Percentiles rank a stretch among this genome's conserved stretches.
Evolutionary conservation across 2,797 vertebrate species (phyloP).

Genomic region (Chelonia mydas): DNA sequence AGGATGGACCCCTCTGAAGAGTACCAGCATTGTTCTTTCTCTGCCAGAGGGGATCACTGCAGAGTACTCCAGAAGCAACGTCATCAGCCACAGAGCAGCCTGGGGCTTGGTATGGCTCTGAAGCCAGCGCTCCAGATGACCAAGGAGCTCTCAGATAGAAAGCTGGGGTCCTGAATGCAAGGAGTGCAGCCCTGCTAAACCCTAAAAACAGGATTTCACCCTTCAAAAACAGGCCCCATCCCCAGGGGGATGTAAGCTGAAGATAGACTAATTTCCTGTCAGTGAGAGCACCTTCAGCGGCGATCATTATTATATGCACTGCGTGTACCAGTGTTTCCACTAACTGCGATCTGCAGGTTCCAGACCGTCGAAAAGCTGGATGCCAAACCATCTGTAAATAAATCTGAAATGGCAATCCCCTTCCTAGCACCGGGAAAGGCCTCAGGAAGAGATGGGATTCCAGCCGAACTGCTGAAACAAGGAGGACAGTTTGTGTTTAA

Average conservation of each 20-base stretch:
- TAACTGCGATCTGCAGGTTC: not conserved
- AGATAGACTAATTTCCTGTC: not conserved
- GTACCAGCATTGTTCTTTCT: not conserved
- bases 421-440: too few relatives aligned
- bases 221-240: conserved; percentile 3
- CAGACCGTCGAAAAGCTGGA: not conserved
- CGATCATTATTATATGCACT: not conserved
- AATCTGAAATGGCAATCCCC: too few relatives aligned
- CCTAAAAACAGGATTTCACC: not conserved
- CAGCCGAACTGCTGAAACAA: not conserved
- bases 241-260: not conserved
- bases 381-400: too few relatives aligned
- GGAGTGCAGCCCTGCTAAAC: not conserved
- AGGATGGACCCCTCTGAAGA: not conserved
- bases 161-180: not conserved
- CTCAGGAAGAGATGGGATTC: not conserved
- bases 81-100: not conserved
- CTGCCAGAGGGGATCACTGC: not conserved
- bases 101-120: not conserved
- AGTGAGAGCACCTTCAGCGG: not conserved
- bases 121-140: not conserved
- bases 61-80: not conserved
- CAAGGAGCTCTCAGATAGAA: not conserved
- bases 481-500: not conserved
- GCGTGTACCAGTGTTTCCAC: not conserved